These are phyloP conservation scores for Drosophila quasianomalipes DNA, from an alignment of 2,888 invertebrate genomes.

Conservation along the genomic window DNA sequence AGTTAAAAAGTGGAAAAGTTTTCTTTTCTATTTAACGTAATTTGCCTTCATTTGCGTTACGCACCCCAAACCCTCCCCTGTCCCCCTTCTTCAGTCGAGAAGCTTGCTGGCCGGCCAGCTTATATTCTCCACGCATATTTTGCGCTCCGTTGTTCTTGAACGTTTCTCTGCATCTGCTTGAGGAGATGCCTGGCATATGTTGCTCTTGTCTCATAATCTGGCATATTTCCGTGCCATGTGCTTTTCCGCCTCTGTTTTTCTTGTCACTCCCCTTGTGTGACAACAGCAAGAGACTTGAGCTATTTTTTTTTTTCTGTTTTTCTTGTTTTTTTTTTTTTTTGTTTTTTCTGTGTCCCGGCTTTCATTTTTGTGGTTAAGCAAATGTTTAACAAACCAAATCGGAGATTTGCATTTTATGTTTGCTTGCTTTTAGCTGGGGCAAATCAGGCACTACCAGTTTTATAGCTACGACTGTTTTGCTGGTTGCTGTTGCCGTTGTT, in stretches of 20 bases:
- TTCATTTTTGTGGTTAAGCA: constrained; percentile 80
- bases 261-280: constrained; percentile 58
- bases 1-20: constrained; percentile 82
- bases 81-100: background rate
- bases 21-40: constrained; percentile 82
- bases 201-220: constrained; percentile 77
- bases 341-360: constrained; percentile 35
- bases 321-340: constrained; percentile 23
- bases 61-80: background rate
- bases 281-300: constrained; percentile 53
- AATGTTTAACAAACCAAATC: constrained; percentile 83
- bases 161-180: background rate
- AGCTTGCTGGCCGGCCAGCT: constrained; percentile 50
- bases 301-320: constrained; percentile 33
- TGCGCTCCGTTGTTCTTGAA: background rate
- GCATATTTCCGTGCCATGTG: constrained; percentile 65
- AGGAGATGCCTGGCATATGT: constrained; percentile 68
- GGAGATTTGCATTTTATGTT: constrained; percentile 80
- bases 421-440: constrained; percentile 36
- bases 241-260: constrained; percentile 49
- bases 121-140: constrained; percentile 48
- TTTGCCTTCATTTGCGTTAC: constrained; percentile 77
- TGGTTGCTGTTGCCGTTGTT: constrained; percentile 36
- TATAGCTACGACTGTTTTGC: constrained; percentile 26
- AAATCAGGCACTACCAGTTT: constrained; percentile 50